These are phyloP conservation scores for Neoitamus cyanurus DNA, from an alignment of 2,888 invertebrate species.

Conservation along the genomic window DNA sequence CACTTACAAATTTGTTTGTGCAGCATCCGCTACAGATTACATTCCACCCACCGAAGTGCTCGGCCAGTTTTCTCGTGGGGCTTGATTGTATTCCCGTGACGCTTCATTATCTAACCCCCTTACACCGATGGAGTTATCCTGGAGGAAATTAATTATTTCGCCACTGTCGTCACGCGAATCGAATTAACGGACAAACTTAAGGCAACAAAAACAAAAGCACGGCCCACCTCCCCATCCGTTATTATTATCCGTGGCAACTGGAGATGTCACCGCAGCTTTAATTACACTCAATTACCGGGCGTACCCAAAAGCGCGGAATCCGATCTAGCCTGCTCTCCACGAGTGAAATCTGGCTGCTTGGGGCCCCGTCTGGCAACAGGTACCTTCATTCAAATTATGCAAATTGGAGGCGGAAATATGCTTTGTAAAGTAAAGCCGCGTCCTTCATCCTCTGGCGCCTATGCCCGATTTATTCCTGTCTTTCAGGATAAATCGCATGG, in stretches of 20 bases:
- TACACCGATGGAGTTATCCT: constrained; percentile 42
- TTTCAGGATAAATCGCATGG: neutral
- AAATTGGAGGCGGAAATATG: constrained; percentile 65
- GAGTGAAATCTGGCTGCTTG: constrained; percentile 58
- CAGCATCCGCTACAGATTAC: neutral
- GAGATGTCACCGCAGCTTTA: constrained; percentile 59
- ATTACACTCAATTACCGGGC: constrained; percentile 66
- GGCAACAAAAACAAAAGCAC: constrained; percentile 53
- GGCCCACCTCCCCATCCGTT: neutral
- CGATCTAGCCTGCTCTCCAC: constrained; percentile 52
- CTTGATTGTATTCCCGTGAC: neutral
- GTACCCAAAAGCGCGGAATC: constrained; percentile 55
- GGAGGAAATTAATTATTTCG: constrained; percentile 44
- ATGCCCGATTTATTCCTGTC: constrained; percentile 3
- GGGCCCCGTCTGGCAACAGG: constrained; percentile 56
- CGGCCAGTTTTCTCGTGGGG: neutral
- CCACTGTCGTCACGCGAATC: constrained; percentile 50
- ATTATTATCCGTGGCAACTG: constrained; percentile 1
- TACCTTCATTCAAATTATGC: constrained; percentile 62
- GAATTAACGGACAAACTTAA: constrained; percentile 55
- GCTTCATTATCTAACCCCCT: constrained; percentile 35
- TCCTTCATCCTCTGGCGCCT: neutral
- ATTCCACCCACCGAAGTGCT: neutral
- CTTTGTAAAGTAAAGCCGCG: constrained; percentile 51
- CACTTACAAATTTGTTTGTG: neutral